Evolutionary conservation across 2,888 invertebrate species (phyloP).

Genomic region (Colletes collaris): DNA sequence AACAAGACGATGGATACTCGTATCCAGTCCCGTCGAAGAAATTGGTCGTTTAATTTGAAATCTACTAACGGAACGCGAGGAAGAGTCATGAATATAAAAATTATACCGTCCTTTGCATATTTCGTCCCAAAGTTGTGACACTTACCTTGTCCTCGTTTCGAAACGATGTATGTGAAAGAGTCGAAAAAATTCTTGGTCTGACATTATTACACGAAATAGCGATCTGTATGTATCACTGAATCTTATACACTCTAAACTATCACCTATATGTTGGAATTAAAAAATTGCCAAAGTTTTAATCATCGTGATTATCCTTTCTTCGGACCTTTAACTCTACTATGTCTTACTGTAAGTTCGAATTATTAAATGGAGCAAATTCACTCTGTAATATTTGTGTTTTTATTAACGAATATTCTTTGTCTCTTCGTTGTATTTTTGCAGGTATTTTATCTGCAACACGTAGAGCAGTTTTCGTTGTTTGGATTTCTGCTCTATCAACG

Average conservation of each 20-base stretch:
- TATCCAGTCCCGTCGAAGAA: slow-evolving; percentile 64
- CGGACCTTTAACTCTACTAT: neutral
- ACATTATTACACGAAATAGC: neutral
- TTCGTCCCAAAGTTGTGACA: neutral
- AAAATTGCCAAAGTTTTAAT: neutral
- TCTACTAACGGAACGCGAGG: neutral
- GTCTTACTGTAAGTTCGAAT: neutral
- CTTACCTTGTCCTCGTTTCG: neutral
- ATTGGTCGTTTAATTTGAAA: slow-evolving; percentile 32
- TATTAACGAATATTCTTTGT: too few relatives aligned
- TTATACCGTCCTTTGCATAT: neutral
- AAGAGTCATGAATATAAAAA: neutral
- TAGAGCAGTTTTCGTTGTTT: too few relatives aligned
- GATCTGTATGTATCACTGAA: neutral
- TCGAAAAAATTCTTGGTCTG: too few relatives aligned
- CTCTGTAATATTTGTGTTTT: too few relatives aligned
- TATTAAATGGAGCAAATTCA: neutral
- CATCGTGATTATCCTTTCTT: neutral
- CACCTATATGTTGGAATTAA: slow-evolving; percentile 18
- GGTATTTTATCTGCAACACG: too few relatives aligned
- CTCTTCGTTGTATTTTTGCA: too few relatives aligned
- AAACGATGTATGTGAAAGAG: too few relatives aligned
- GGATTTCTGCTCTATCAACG: too few relatives aligned
- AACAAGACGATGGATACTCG: slow-evolving; percentile 58
- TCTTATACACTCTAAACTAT: neutral